A percentile compares a stretch with the other conserved stretches of the same genome.
Evolutionary conservation across 2,113 vertebrate genomes (phyloP).

Genomic region (Riparia riparia): DNA sequence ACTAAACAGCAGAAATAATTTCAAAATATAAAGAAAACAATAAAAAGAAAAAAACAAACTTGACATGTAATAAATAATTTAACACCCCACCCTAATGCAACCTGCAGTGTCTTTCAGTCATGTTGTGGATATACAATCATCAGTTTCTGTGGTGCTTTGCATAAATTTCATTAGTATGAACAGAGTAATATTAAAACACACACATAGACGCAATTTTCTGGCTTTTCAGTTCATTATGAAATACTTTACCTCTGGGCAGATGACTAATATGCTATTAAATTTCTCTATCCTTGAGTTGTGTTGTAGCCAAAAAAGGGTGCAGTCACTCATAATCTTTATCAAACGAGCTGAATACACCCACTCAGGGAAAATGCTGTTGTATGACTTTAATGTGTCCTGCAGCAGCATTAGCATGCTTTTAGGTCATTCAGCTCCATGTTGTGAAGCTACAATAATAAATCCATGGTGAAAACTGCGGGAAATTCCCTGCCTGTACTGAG

Average conservation of each 20-base stretch:
- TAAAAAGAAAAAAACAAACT: not conserved
- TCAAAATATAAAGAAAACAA: constrained; percentile 19
- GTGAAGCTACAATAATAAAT: not conserved
- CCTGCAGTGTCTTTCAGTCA: not conserved
- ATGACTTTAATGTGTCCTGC: constrained; percentile 33
- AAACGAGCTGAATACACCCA: constrained; percentile 58
- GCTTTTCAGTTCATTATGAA: constrained; percentile 67
- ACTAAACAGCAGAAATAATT: not conserved
- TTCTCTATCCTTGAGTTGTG: constrained; percentile 58
- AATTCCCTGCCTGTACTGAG: not conserved
- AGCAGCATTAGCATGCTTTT: constrained; percentile 34
- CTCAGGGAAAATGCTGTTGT: constrained; percentile 41
- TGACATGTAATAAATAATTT: constrained; percentile 37
- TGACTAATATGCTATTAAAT: constrained; percentile 75
- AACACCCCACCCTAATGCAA: not conserved
- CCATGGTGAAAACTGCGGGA: not conserved
- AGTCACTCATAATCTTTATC: constrained; percentile 66
- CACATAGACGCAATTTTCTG: constrained; percentile 21
- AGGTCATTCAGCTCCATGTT: not conserved
- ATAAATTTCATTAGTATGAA: constrained; percentile 53
- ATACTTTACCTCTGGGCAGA: constrained; percentile 64
- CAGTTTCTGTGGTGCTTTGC: constrained; percentile 24
- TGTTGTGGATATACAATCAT: not conserved
- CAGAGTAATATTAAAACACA: constrained; percentile 38
- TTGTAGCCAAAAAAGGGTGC: constrained; percentile 52